Evolutionary conservation across 2,797 vertebrate species (phyloP).

Genomic region (Malurus splendens): DNA sequence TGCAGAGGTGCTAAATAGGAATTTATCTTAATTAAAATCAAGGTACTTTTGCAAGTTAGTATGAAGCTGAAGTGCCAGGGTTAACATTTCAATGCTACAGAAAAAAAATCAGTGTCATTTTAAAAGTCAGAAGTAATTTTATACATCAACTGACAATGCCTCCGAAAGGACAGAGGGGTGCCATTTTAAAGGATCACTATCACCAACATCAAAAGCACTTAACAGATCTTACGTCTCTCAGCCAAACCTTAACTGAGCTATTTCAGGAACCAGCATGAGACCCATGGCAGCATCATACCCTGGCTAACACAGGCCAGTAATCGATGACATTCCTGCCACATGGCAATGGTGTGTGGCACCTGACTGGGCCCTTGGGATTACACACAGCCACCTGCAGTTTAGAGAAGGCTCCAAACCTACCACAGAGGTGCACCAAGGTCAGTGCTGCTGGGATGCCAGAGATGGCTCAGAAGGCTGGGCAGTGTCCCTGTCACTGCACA

Average conservation of each 20-base stretch:
- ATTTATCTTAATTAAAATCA: conserved; percentile 58
- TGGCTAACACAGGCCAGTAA: neutral
- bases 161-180: neutral
- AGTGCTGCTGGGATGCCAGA: neutral
- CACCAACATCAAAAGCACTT: neutral
- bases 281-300: neutral
- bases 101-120: neutral
- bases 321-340: neutral
- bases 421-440: neutral
- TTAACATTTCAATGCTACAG: neutral
- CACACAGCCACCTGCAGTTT: fast-evolving
- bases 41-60: conserved; percentile 10
- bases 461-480: neutral
- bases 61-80: neutral
- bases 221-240: neutral
- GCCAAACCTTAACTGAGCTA: neutral
- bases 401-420: neutral
- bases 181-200: neutral
- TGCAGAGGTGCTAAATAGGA: neutral
- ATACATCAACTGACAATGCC: neutral
- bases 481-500: neutral
- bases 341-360: fast-evolving
- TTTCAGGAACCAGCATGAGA: neutral
- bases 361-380: neutral
- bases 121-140: neutral